A percentile compares a stretch with the other conserved stretches of the same genome.
phyloP scores from a whole-genome alignment of 2,113 vertebrate species.

The Oostethus manadensis region DNA sequence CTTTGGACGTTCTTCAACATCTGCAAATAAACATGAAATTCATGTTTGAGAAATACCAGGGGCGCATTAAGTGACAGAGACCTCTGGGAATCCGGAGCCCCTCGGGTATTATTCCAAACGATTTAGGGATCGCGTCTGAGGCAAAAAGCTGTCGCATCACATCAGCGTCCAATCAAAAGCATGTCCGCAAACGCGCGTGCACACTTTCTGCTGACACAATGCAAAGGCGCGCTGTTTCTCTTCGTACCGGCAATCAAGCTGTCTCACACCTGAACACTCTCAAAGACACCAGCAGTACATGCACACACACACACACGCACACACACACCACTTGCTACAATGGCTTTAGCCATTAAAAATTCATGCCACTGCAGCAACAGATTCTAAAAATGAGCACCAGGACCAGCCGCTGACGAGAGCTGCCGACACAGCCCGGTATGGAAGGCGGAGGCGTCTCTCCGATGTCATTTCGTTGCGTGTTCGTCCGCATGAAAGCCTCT shows the following conservation, averaged over 20 bases:
- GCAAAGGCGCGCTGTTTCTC: conserved; percentile 4
- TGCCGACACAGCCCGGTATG: conserved; percentile 6
- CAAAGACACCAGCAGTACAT: background rate
- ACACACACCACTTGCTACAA: conserved; percentile 45
- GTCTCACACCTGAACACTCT: background rate
- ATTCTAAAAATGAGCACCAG: conserved; percentile 58
- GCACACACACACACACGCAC: conserved; percentile 17
- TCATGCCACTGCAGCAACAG: conserved; percentile 72
- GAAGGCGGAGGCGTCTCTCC: conserved; percentile 5
- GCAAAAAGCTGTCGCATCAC: conserved; percentile 38
- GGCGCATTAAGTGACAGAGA: conserved; percentile 30
- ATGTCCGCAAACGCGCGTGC: conserved; percentile 5
- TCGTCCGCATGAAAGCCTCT: background rate
- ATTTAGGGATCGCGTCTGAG: conserved; percentile 37
- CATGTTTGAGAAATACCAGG: conserved; percentile 30
- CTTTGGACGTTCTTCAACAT: conserved; percentile 9
- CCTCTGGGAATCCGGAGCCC: conserved; percentile 30
- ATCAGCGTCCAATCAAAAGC: conserved; percentile 35
- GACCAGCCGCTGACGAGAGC: conserved; percentile 44
- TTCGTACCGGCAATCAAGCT: background rate
- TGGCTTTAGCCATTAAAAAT: conserved; percentile 68
- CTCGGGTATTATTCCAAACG: conserved; percentile 38
- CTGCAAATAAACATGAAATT: conserved; percentile 19
- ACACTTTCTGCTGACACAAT: conserved; percentile 5
- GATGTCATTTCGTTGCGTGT: conserved; percentile 5